These are phyloP conservation scores for Lemur catta DNA, from an alignment of 2,797 vertebrate species.

Conservation along the genomic window DNA sequence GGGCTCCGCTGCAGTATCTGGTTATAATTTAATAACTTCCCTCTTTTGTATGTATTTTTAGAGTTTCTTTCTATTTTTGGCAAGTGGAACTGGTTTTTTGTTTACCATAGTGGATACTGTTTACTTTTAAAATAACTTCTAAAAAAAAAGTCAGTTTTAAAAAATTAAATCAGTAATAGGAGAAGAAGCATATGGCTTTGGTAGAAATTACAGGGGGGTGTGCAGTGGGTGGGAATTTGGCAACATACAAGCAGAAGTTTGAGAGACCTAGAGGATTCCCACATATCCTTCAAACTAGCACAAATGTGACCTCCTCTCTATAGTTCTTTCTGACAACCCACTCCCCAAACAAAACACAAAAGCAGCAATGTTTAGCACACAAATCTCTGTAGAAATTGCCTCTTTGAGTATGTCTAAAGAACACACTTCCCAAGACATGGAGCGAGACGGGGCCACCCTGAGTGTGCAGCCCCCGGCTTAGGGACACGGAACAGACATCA, in stretches of 20 bases:
- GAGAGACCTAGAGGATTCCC: background rate
- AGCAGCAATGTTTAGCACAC: fast-evolving
- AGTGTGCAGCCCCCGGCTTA: background rate
- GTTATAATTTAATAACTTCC: constrained; percentile 70
- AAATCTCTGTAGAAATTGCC: background rate
- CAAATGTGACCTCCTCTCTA: background rate
- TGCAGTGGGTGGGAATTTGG: background rate
- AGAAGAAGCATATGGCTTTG: background rate
- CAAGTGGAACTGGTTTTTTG: constrained; percentile 53
- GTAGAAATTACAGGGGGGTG: background rate
- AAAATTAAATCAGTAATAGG: constrained; percentile 12
- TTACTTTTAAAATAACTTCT: constrained; percentile 65
- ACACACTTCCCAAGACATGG: background rate
- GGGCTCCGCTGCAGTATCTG: constrained; percentile 48
- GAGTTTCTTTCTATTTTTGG: constrained; percentile 65
- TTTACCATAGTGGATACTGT: constrained; percentile 40
- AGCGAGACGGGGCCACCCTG: background rate
- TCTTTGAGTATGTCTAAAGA: background rate
- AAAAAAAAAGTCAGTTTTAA: constrained; percentile 21
- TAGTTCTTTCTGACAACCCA: no score
- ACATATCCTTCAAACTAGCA: background rate
- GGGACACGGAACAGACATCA: background rate
- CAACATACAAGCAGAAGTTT: fast-evolving
- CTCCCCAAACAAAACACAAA: fast-evolving
- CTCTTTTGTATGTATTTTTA: constrained; percentile 67